Evolutionary conservation across 1,140 invertebrate genomes (phyloP).

Genomic region (Sinella curviseta): DNA sequence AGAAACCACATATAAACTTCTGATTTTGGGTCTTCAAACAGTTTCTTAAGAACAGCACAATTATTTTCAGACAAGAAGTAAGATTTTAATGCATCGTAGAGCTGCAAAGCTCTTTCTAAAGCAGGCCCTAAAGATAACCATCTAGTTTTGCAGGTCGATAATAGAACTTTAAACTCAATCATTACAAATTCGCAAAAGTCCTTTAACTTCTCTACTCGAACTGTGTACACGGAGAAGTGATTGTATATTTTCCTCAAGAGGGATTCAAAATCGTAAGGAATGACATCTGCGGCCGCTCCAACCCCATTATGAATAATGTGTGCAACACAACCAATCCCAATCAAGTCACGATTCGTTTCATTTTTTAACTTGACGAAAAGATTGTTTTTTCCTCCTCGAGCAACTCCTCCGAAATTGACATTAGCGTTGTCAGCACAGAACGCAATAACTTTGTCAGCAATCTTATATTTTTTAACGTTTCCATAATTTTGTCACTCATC

Average conservation of each 20-base stretch:
- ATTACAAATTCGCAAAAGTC: constrained; percentile 51
- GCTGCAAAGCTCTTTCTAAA: constrained; percentile 39
- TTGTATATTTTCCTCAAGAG: constrained; percentile 51
- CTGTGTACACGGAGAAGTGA: constrained; percentile 52
- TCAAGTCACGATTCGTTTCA: not conserved
- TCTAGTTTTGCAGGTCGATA: constrained; percentile 48
- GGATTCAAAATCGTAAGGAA: constrained; percentile 49
- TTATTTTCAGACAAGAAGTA: not conserved
- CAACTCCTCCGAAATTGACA: constrained; percentile 20
- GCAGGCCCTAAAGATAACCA: constrained; percentile 48
- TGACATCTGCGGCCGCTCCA: constrained; percentile 32
- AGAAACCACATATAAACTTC: not conserved
- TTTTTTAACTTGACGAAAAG: not conserved
- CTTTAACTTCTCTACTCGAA: constrained; percentile 51
- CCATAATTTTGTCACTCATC: not conserved
- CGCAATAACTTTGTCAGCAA: constrained; percentile 28
- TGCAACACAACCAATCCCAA: constrained; percentile 32
- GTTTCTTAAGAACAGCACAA: not conserved
- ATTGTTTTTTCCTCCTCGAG: not conserved
- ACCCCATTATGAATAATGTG: constrained; percentile 32
- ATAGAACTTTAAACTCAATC: constrained; percentile 46
- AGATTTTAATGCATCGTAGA: constrained; percentile 6
- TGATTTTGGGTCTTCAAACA: not conserved
- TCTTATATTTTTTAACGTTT: constrained; percentile 27
- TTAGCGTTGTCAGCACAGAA: constrained; percentile 40